phyloP scores from a whole-genome alignment of 2,888 invertebrate genomes.

The Flexamia atlantica region DNA sequence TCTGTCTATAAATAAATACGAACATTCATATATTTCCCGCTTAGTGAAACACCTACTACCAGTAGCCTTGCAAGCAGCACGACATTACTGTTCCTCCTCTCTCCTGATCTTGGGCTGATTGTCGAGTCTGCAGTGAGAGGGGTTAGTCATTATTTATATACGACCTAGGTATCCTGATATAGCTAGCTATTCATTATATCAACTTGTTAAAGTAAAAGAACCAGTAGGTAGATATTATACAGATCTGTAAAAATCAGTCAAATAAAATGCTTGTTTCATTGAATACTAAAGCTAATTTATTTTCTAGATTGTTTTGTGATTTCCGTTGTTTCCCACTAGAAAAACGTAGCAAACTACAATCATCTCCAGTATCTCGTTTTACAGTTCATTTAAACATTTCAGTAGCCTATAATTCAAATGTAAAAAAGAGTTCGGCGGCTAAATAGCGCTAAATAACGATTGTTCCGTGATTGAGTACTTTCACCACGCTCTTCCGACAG shows the following conservation, averaged over 20 bases:
- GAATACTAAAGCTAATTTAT: too few relatives aligned
- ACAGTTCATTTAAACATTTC: neutral
- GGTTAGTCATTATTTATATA: neutral
- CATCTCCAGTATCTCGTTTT: neutral
- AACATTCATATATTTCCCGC: slow-evolving; percentile 1
- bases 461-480: slow-evolving; percentile 44
- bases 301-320: too few relatives aligned
- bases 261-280: too few relatives aligned
- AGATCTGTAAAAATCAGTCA: neutral
- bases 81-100: neutral
- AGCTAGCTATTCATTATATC: neutral
- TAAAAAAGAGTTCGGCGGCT: too few relatives aligned
- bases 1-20: neutral
- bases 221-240: neutral
- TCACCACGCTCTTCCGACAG: slow-evolving; percentile 39
- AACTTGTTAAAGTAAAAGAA: neutral
- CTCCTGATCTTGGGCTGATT: neutral
- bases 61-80: slow-evolving; percentile 4
- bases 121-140: neutral
- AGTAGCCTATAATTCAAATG: neutral
- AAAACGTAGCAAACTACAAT: too few relatives aligned
- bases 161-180: neutral
- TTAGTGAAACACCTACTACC: neutral
- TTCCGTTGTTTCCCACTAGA: too few relatives aligned
- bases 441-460: neutral